Evolutionary conservation across 2,888 invertebrate species (phyloP), one percentile per base, ranked within the genome.

Genomic region (Acleris laterana): DNA sequence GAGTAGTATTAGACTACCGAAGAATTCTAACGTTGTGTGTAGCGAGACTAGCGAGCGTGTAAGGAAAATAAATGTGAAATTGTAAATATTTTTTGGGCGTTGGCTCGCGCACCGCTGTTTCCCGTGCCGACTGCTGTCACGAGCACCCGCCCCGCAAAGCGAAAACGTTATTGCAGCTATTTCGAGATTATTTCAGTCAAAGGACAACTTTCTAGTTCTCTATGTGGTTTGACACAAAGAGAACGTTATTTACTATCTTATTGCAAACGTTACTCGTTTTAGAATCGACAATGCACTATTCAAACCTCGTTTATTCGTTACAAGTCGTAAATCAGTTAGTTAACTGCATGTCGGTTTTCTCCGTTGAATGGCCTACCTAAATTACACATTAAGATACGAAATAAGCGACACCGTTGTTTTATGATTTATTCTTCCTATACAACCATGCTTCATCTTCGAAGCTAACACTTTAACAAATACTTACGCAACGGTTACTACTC

Each of bases 141-240:
- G 77, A 73, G 75, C 86, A 86, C 28, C 78, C 76, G 73, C 73
- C 71, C 72, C 71, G 72, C 79, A 73, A 79, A 83, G 85, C 82
- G 82, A 81, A 85, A 83, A 81, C 80, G 81, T 83, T 84, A 83
- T 83, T 83, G 83, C 81, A 78, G 74, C 80, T 82, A 86, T 84
- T 80, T 73, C 72, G 71, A 76, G 78, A 80, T 79, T 80, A 78
- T 82, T 83, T 78, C 76, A 78, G 72, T 77, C 77, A 81, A 81
- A 81, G 76, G 77, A 80, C 75, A 78, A 68, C 60, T 69, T 62
- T 68, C 46, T 68, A 63, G 53, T 51, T 68, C 63, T 60, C 68
- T 63, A 67, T 52, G 63, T 61, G 63, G 63, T 61, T 70, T 70
- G 58, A 68, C 69, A 68, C 42, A 62, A 69, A 63, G 55, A 69